A percentile compares a stretch with the other conserved stretches of the same genome.
These are phyloP conservation scores for Amblyjoppa fuscipennis DNA, from an alignment of 2,888 invertebrate species.

Conservation along the genomic window DNA sequence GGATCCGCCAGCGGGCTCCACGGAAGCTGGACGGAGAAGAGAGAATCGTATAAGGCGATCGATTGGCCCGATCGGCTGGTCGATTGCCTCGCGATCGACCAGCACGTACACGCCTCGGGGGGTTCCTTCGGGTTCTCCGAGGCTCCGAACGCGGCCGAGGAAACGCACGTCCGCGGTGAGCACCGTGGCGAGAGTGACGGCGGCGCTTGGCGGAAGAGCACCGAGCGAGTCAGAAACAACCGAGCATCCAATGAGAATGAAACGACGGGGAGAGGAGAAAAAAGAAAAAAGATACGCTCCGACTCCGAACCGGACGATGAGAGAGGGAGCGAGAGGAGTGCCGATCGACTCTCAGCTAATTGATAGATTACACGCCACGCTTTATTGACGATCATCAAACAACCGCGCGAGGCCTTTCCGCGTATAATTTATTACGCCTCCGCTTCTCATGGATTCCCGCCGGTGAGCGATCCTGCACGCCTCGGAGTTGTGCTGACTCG, in stretches of 20 bases:
- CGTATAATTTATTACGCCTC: constrained; percentile 70
- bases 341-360: constrained; percentile 71
- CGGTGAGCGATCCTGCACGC: constrained; percentile 54
- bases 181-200: constrained; percentile 49
- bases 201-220: constrained; percentile 55
- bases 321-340: constrained; percentile 49
- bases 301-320: not conserved
- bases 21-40: constrained; percentile 51
- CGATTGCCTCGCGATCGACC: constrained; percentile 55
- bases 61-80: constrained; percentile 52
- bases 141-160: constrained; percentile 40
- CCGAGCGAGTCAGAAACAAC: constrained; percentile 35
- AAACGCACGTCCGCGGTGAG: constrained; percentile 4
- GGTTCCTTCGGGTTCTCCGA: constrained; percentile 37
- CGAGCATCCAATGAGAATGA: constrained; percentile 35
- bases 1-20: constrained; percentile 49
- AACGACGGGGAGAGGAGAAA: constrained; percentile 28
- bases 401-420: constrained; percentile 64
- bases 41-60: constrained; percentile 66
- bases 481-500: constrained; percentile 45
- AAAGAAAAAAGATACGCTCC: constrained; percentile 48
- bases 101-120: constrained; percentile 59
- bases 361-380: constrained; percentile 75
- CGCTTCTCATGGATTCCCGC: constrained; percentile 54
- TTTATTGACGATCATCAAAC: constrained; percentile 74